A percentile compares a stretch with the other conserved stretches of the same genome.
Evolutionary conservation across 2,797 vertebrate genomes (phyloP).

Genomic region (Micrastur ruficollis): DNA sequence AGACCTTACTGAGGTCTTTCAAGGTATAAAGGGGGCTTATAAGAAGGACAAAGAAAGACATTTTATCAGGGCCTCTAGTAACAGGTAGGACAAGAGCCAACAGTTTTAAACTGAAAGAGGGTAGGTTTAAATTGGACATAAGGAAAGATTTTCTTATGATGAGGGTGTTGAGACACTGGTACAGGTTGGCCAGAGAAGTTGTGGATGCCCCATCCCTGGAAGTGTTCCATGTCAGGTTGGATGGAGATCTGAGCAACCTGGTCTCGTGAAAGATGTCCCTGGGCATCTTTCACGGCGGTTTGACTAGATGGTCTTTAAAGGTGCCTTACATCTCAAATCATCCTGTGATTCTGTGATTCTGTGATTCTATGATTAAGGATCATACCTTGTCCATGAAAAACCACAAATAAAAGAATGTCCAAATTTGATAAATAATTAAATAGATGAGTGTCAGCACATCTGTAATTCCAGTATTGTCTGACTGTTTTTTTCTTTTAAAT

Average conservation of each 20-base stretch:
- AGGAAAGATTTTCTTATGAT: neutral
- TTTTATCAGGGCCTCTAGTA: neutral
- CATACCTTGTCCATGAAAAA: neutral
- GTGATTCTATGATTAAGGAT: neutral
- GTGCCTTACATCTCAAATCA: neutral
- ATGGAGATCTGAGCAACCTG: neutral
- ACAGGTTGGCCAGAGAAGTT: neutral
- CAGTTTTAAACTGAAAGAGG: neutral
- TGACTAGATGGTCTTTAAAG: neutral
- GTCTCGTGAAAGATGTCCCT: neutral
- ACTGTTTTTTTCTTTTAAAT: neutral
- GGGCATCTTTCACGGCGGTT: neutral
- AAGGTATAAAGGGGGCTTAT: neutral
- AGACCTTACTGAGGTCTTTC: neutral
- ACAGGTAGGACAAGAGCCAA: neutral
- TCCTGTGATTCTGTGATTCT: neutral
- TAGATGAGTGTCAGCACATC: neutral
- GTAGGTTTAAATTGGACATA: neutral
- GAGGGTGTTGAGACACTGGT: neutral
- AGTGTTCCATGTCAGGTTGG: neutral
- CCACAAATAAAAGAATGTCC: neutral
- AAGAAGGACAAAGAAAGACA: neutral
- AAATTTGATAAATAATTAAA: neutral
- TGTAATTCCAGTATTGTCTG: neutral
- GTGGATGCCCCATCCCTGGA: rapidly evolving